phyloP scores from a whole-genome alignment of 2,888 invertebrate species.

The Drosophila paramelanica region DNA sequence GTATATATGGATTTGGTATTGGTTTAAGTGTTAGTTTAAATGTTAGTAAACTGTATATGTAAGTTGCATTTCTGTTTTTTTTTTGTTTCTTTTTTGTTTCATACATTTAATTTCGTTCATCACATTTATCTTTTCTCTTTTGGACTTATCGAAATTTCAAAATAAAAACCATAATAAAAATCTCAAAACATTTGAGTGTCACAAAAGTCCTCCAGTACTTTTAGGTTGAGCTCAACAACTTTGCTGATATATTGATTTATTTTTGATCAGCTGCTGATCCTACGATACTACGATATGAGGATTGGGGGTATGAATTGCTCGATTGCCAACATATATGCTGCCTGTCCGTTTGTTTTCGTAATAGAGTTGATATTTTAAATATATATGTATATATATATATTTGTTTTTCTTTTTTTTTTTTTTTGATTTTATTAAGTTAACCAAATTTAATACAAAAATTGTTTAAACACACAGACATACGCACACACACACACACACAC shows the following conservation, averaged over 20 bases:
- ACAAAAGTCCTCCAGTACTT: conserved; percentile 19
- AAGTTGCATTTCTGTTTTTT: conserved; percentile 7
- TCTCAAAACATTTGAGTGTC: conserved; percentile 41
- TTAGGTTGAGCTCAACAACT: conserved; percentile 8
- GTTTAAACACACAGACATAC: conserved; percentile 53
- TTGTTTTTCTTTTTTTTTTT: conserved; percentile 7
- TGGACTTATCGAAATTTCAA: conserved; percentile 75
- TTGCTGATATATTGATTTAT: conserved; percentile 12
- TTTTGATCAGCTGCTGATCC: conserved; percentile 58
- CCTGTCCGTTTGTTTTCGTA: conserved; percentile 83
- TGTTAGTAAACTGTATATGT: conserved; percentile 19
- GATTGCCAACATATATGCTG: conserved; percentile 86
- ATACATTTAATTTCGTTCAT: conserved; percentile 50
- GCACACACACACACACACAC: conserved; percentile 59
- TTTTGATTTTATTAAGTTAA: conserved; percentile 47
- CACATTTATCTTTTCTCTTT: conserved; percentile 48
- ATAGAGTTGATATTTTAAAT: conserved; percentile 31
- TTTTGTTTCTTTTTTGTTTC: conserved; percentile 42
- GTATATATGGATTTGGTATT: conserved; percentile 21
- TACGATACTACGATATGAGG: conserved; percentile 48
- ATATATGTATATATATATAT: conserved; percentile 4
- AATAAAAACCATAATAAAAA: conserved; percentile 59
- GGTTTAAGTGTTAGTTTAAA: conserved; percentile 20
- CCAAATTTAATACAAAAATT: conserved; percentile 83
- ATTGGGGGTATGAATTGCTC: conserved; percentile 80